Evolutionary conservation across 1,140 invertebrate genomes (phyloP), one percentile per base, ranked within the genome.

Genomic region (Drosophila novamexicana): DNA sequence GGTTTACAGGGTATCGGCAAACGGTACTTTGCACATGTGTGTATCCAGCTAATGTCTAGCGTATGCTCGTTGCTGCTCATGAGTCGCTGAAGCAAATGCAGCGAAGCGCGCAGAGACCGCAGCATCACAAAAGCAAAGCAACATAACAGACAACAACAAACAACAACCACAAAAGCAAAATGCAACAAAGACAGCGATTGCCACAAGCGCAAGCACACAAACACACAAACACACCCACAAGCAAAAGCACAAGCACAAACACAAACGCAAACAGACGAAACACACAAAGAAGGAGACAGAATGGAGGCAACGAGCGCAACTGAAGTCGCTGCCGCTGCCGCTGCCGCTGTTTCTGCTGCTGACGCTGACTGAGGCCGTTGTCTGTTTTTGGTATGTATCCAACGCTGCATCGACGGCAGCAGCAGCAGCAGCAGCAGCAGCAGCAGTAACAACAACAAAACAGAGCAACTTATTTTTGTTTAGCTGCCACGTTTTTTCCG

Each of bases 391-490:
- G 75, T 79, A 52, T 83, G 80, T 84, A 83, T 83, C 72, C 76
- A 79, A 76, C 54, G 81, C 66, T 75, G 66, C 72, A 64, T 37
- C 66, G 62, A 36, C 53, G 52, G 12, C 72, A 77, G 40, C 18
- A 18, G 18, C 18, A 18, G 18, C 53, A 58, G 12, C 72, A 77
- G 40, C 53, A 53, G 12, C 72, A 73, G 36, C 71, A 63, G 37
- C 75, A 68, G 32, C 62, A 58, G 42, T 47, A 53, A 8, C 76
- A 73, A 45, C 64, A 80, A 63, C 54, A 56, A 79, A 68, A 53
- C 54, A 40, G n/a, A 75, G 64, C 47, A 73, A 80, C 58, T 81
- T 81, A 81, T 81, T 81, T 81, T 81, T 81, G 79, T 82, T 80
- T 77, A 74, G 78, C 69, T 83, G 73, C 69, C 81, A 84, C 80